phyloP scores from a whole-genome alignment of 2,113 vertebrate genomes.

The Microtus ochrogaster region DNA sequence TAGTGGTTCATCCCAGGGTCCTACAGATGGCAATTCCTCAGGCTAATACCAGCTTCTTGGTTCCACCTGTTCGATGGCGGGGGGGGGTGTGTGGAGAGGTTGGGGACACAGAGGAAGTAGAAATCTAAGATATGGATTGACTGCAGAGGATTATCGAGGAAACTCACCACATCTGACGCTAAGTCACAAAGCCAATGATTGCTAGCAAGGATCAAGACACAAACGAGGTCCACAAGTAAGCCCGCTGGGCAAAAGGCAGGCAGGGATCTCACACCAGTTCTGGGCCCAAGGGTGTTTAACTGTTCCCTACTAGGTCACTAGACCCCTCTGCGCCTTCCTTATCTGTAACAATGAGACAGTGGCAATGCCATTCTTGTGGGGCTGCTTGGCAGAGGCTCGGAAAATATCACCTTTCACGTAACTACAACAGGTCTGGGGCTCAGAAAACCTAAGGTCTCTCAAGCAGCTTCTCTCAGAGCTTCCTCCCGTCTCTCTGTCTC shows the following conservation, averaged over 20 bases:
- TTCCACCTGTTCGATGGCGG: not conserved
- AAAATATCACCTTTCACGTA: not conserved
- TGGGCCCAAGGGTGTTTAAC: not conserved
- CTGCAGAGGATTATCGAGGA: not conserved
- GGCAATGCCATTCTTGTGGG: rapidly evolving
- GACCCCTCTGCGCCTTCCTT: not conserved
- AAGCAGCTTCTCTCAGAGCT: not conserved
- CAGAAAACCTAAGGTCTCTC: not conserved
- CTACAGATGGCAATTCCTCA: not conserved
- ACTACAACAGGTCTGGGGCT: not conserved
- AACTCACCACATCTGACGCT: not conserved
- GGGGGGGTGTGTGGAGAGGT: rapidly evolving
- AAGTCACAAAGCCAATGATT: too few species aligned
- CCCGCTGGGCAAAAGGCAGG: not conserved
- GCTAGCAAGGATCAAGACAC: not conserved
- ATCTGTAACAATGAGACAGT: rapidly evolving
- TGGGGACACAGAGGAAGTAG: not conserved
- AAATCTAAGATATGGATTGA: not conserved
- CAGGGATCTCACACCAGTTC: too few species aligned
- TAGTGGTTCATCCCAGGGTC: too few species aligned
- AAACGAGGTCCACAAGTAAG: not conserved
- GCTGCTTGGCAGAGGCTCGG: not conserved
- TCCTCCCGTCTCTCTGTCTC: not conserved
- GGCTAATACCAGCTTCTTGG: not conserved
- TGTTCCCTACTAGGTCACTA: not conserved